Conservation (phyloP, 2,797 vertebrate genomes). For the Sebastes trivittatus region DNA sequence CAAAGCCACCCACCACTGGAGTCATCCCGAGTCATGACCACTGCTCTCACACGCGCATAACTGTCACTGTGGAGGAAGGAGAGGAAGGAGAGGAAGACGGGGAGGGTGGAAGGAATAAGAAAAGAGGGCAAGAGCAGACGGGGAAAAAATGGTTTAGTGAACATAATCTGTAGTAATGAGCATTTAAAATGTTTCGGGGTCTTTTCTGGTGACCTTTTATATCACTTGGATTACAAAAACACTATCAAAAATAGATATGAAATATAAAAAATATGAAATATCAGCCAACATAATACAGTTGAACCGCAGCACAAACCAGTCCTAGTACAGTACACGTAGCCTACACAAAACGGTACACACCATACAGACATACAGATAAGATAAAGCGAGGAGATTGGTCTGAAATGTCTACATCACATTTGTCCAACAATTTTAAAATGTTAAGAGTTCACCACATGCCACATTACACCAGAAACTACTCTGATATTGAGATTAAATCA, state of each 20-base stretch:
- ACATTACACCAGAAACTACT: background rate
- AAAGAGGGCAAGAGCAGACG: background rate
- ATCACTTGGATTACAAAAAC: constrained; percentile 28
- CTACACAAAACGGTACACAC: background rate
- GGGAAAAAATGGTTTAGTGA: constrained; percentile 21
- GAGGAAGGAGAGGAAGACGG: constrained; percentile 10
- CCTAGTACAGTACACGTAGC: background rate
- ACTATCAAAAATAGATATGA: constrained; percentile 3
- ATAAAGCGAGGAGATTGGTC: background rate
- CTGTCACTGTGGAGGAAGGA: constrained; percentile 86
- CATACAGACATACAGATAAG: background rate
- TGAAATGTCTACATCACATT: background rate
- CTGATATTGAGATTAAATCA: background rate
- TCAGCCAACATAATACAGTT: constrained; percentile 12
- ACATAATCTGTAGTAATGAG: constrained; percentile 4
- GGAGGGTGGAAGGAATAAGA: background rate
- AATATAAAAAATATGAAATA: background rate
- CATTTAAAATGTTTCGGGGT: background rate
- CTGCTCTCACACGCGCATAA: constrained; percentile 99
- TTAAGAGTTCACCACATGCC: background rate
- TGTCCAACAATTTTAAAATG: background rate
- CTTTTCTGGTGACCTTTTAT: background rate
- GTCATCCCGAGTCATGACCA: constrained; percentile 99
- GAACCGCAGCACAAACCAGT: constrained; percentile 1
- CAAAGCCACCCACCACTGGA: constrained; percentile 99